Evolutionary conservation across 2,888 invertebrate species (phyloP).

Genomic region (Drosophila rellima): DNA sequence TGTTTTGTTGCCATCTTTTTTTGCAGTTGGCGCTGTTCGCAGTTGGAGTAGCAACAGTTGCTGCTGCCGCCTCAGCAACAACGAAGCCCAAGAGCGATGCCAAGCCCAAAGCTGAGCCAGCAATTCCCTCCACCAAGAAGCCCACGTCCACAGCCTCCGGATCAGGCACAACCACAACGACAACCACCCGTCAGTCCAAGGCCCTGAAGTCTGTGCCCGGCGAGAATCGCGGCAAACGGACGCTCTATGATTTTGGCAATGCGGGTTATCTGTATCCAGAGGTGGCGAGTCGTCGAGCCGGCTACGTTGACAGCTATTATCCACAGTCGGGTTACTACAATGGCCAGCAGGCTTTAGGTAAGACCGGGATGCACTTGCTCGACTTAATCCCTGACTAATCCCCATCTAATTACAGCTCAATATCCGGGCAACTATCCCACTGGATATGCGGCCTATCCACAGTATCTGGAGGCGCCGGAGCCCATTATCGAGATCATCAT

Average conservation of each 20-base stretch:
- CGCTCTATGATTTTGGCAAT: conserved; percentile 83
- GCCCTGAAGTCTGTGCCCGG: conserved; percentile 57
- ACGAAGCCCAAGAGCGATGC: conserved; percentile 52
- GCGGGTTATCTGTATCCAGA: conserved; percentile 80
- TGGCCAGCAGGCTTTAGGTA: conserved; percentile 82
- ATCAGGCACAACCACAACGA: conserved; percentile 11
- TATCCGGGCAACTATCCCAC: conserved; percentile 66
- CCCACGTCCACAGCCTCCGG: conserved; percentile 19
- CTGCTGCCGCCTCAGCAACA: conserved; percentile 18
- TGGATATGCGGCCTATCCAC: conserved; percentile 84
- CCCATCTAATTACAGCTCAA: conserved; percentile 64
- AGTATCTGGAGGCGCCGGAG: conserved; percentile 92
- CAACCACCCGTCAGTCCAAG: conserved; percentile 61
- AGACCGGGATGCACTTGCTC: not conserved
- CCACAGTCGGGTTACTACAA: conserved; percentile 79
- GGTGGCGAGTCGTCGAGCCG: conserved; percentile 79
- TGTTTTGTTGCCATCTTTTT: conserved; percentile 21
- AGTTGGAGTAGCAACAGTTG: conserved; percentile 56
- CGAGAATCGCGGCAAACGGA: conserved; percentile 84
- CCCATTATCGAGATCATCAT: conserved; percentile 97
- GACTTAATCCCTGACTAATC: not conserved
- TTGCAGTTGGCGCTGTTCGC: conserved; percentile 78
- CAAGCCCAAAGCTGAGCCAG: conserved; percentile 41
- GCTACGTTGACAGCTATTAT: conserved; percentile 75
- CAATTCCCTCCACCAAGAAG: conserved; percentile 29